Evolutionary conservation across 2,888 invertebrate species (phyloP).

Genomic region (Sericinus montela): DNA sequence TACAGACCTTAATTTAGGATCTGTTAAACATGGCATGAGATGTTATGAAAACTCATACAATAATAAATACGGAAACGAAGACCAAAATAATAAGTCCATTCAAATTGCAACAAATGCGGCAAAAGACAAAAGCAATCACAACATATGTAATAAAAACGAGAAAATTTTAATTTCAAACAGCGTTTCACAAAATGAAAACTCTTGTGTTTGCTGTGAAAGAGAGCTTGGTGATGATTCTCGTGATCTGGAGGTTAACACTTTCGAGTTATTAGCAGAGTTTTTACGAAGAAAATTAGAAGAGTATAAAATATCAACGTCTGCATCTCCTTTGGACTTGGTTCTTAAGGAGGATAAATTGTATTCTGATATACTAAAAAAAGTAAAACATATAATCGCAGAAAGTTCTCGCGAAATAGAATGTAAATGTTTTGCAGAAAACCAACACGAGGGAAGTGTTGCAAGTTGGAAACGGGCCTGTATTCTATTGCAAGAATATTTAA

Average conservation of each 20-base stretch:
- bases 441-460: conserved; percentile 32
- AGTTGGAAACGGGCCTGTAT: conserved; percentile 63
- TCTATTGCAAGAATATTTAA: conserved; percentile 65
- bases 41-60: not conserved
- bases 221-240: conserved; percentile 31
- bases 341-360: conserved; percentile 52
- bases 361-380: conserved; percentile 43
- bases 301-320: conserved; percentile 40
- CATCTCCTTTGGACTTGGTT: conserved; percentile 38
- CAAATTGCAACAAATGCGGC: not conserved
- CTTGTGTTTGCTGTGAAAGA: conserved; percentile 51
- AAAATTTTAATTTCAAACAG: too few species aligned
- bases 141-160: too few species aligned
- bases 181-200: conserved; percentile 16
- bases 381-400: conserved; percentile 55
- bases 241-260: conserved; percentile 62
- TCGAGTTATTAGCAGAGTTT: conserved; percentile 57
- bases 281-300: conserved; percentile 51
- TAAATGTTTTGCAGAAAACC: conserved; percentile 34
- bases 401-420: conserved; percentile 44
- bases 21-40: not conserved
- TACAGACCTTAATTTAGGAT: conserved; percentile 2
- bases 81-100: not conserved
- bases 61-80: not conserved
- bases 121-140: too few species aligned